Base-by-base conservation (phyloP, 2,888 invertebrate species). In the Amblyjoppa proteus region DNA sequence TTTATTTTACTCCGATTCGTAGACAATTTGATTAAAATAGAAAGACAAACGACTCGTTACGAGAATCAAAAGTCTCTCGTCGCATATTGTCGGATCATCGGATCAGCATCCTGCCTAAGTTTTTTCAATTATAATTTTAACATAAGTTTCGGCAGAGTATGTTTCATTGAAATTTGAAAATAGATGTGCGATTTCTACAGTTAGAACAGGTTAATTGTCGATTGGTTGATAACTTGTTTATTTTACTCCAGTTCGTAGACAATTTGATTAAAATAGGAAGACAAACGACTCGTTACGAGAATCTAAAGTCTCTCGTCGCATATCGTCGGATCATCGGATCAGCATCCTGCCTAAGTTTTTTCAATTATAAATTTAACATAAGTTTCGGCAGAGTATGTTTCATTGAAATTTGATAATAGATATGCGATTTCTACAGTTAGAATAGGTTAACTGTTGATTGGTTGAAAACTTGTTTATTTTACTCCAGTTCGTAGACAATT, bases 1-100 rank as follows among this genome's bases (percentile, higher is more conserved):
- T n/a, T n/a, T n/a, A n/a, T n/a, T n/a, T n/a, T n/a, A n/a, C 56
- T 71, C 56, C 9, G 4, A 13, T 58, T 58, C 51, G 2, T 20
- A 25, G 34, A 70, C 51, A 64, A 71, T 76, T 70, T 64, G 41
- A 82, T 70, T 41, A 51, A 76, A 71, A 61, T 70, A n/a, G n/a
- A n/a, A n/a, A n/a, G n/a, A 64, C 38, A 34, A 58, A 13, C 5
- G 31, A 31, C 61, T 61, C 9, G 41, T 41, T 2, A 11, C 20
- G 20, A 20, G 20, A 20, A 20, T 20, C 20, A 0, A 20, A 20
- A 20, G 20, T 20, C 20, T 20, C 20, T 20, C 20, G 20, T 20
- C 20, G 20, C 20, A 20, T 20, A 20, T 20, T 3, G 5, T 31
- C 31, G 31, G 31, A 31, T 31, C 31, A 31, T 31, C 31, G 31